A percentile compares a stretch with the other conserved stretches of the same genome.
phyloP scores from a whole-genome alignment of 2,797 vertebrate genomes.

The Gadopsis marmoratus region DNA sequence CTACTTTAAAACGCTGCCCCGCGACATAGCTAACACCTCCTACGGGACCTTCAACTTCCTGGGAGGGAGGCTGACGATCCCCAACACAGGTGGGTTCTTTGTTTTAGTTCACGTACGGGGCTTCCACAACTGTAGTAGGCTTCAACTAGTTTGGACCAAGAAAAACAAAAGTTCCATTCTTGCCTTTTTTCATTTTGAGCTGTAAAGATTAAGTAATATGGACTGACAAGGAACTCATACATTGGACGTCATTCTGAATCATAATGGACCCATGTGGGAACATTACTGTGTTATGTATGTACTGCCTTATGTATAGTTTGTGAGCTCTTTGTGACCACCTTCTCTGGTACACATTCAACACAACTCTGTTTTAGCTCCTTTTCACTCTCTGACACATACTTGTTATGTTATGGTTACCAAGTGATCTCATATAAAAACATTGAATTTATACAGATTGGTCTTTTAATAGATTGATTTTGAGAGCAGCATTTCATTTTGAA shows the following conservation, averaged over 20 bases:
- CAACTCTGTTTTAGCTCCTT: not conserved
- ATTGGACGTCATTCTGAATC: not conserved
- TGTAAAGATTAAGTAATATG: not conserved
- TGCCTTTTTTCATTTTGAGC: not conserved
- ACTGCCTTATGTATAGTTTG: not conserved
- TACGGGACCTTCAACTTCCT: constrained; percentile 99
- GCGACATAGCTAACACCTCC: constrained; percentile 92
- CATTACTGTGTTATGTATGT: not conserved
- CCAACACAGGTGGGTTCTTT: constrained; percentile 90
- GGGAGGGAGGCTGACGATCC: constrained; percentile 95
- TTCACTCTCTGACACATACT: not conserved
- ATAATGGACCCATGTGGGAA: not conserved
- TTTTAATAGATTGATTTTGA: not conserved
- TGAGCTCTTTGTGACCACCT: not conserved
- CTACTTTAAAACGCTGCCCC: constrained; percentile 96
- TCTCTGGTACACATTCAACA: not conserved
- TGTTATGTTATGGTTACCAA: not conserved
- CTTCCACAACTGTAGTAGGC: not conserved
- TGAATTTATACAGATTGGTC: not conserved
- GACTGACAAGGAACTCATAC: not conserved
- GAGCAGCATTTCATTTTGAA: not conserved
- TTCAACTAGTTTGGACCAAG: not conserved
- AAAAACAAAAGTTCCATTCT: not conserved
- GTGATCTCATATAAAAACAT: not conserved
- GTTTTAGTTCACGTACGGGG: not conserved